These are phyloP conservation scores for Romanogobio albipinnatus DNA, from an alignment of 2,113 vertebrate species.

Conservation along the genomic window DNA sequence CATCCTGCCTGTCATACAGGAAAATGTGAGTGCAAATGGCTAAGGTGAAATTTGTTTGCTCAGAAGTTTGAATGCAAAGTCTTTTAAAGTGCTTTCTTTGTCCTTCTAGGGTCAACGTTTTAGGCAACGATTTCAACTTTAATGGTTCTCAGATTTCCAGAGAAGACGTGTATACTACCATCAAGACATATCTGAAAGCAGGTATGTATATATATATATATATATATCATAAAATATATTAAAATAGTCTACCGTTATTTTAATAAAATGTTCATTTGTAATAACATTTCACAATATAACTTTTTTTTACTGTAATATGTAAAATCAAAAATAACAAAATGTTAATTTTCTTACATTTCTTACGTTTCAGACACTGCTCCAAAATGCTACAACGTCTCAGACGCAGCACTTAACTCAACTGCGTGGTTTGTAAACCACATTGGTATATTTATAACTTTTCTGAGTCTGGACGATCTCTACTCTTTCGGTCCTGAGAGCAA, in stretches of 20 bases:
- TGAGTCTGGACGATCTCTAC: conserved; percentile 51
- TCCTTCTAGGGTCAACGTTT: conserved; percentile 41
- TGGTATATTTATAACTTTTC: conserved; percentile 42
- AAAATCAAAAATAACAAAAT: no score
- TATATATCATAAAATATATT: no score
- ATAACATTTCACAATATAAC: no score
- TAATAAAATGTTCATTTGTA: no score
- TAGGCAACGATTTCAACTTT: conserved; percentile 41
- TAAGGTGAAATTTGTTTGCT: background rate
- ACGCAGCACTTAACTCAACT: conserved; percentile 50
- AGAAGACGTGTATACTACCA: conserved; percentile 38
- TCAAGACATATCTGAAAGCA: conserved; percentile 50
- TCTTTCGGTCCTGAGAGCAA: conserved; percentile 23
- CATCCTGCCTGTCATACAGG: conserved; percentile 50
- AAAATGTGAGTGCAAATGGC: conserved; percentile 46
- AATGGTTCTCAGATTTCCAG: conserved; percentile 28
- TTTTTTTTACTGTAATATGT: no score
- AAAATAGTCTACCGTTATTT: no score
- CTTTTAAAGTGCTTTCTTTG: background rate
- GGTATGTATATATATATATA: no score
- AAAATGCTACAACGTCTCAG: conserved; percentile 47
- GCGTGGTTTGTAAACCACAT: conserved; percentile 55
- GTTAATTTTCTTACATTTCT: background rate
- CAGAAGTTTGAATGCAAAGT: background rate
- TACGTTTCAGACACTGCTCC: conserved; percentile 37